Base-by-base conservation (phyloP, 2,113 vertebrate genomes). In the Anhinga rufa region DNA sequence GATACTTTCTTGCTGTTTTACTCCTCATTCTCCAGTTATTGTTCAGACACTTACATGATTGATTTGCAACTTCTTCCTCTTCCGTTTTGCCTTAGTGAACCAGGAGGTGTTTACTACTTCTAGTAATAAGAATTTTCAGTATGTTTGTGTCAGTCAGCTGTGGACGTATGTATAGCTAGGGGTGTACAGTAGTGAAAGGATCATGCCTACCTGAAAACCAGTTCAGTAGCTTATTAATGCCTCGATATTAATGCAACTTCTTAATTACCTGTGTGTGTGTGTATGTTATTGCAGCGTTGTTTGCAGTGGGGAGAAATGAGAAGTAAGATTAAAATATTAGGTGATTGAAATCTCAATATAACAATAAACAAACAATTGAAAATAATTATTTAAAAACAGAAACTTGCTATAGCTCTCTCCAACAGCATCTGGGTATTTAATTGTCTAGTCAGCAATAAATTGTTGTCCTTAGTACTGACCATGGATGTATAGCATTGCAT, bases 81-180 rank as follows among this genome's bases (percentile, higher is more conserved):
- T 74, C 36, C 7, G 6, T 74, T 90, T 77, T 92, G 28, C 46
- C 10, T 54, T 60, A 22, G 25, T 46, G 32, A 84, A 28, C 31
- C 14, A 46, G 55, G 32, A 44, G 18, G 25, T 13, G 9, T 51
- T 78, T 66, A 31, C 55, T 83, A 0, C 52, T 91, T 78, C 25
- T 75, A 32, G 22, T 31, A 49, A 22, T 62, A 51, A 62, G 32
- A 69, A 20, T 16, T 75, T 71, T 1, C 14, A 20, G 18, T 61
- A 19, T 48, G 3, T 51, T 82, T 79, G 17, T 82, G 71, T 85
- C 58, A 82, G 31, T 84, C 26, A 75, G 55, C 51, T 87, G 5
- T 4, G 3, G 22, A 32, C 17, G 36, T 26, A 17, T 1, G 1
- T 44, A 9, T 4, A 65, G 36, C 17, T n/a, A 42, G 16, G 8